A percentile compares a stretch with the other conserved stretches of the same genome.
phyloP scores from a whole-genome alignment of 2,797 vertebrate species.

The Amblyraja radiata region DNA sequence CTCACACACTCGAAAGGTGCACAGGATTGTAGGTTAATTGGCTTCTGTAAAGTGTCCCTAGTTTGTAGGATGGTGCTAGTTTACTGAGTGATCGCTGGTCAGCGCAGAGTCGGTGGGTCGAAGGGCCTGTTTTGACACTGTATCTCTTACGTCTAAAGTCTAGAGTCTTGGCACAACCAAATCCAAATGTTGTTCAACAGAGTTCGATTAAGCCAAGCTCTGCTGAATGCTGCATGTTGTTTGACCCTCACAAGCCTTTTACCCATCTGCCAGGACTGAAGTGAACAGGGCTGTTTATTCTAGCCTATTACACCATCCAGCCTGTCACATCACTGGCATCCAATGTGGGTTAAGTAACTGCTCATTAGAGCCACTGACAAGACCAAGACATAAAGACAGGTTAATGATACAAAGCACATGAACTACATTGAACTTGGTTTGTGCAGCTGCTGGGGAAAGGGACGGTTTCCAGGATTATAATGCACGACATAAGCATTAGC shows the following conservation, averaged over 20 bases:
- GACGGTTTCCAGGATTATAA: neutral
- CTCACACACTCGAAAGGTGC: too few species aligned
- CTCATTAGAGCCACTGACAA: conserved; percentile 8
- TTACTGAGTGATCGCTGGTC: too few species aligned
- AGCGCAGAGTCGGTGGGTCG: too few species aligned
- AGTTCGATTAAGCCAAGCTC: neutral
- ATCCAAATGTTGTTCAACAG: neutral
- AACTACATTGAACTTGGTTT: neutral
- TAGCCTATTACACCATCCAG: neutral
- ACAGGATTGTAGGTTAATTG: too few species aligned
- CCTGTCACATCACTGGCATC: neutral
- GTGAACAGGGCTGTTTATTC: neutral
- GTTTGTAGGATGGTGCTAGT: too few species aligned
- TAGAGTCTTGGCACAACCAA: neutral
- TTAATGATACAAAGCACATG: neutral
- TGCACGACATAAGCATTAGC: neutral
- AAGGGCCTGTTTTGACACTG: too few species aligned
- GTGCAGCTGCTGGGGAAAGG: neutral
- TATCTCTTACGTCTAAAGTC: too few species aligned
- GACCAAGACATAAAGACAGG: neutral
- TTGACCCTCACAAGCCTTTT: too few species aligned
- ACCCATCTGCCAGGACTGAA: neutral
- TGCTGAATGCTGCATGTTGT: too few species aligned
- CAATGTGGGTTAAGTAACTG: neutral
- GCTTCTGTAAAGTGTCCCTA: too few species aligned